Base-by-base conservation (phyloP, 1,140 invertebrate genomes). In the Lithobius niger region DNA sequence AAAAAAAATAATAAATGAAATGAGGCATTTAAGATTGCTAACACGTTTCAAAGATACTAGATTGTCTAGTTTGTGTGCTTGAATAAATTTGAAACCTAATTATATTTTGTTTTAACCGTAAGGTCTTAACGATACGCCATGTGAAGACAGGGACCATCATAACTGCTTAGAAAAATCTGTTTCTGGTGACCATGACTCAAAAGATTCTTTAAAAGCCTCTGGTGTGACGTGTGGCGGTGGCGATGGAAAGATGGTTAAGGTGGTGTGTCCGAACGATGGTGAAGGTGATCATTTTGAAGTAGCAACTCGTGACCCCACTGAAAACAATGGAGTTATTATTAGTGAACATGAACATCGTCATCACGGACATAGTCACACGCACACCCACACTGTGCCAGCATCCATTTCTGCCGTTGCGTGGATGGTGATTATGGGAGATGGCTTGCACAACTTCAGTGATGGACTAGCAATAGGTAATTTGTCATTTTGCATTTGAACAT, bases 381-480 rank as follows among this genome's bases (percentile, higher is more conserved):
- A 88, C 63, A 83, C 88, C 13, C 86, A 88, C 70, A 82, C 84
- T 19, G 82, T 84, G 0, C 86, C 86, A 0, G 79, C 83, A 48
- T 84, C 83, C 56, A 76, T 88, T 65, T 82, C 82, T 2, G 85
- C 84, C 6, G 86, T 93, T 0, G 90, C 87, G 10, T 93, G 86
- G 85, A 94, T 95, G 88, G 88, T 97, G 31, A 82, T 97, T 40
- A 86, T 92, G 79, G 92, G 92, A 0, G 92, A 97, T 70, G 89
- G 88, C 0, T 71, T 97, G 18, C 91, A 95, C 63, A 91, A 91
- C 68, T 88, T 92, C 67, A 84, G 84, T 3, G 91, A 96, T 71
- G 91, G 91, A n/a, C 82, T 96, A 79, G 88, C 91, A 3, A 93
- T 96, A 60, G 91, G 72, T 66, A 50, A 27, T 47, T 58, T 48